Evolutionary conservation across 2,888 invertebrate species (phyloP).

Genomic region (Ophioninae sp.): DNA sequence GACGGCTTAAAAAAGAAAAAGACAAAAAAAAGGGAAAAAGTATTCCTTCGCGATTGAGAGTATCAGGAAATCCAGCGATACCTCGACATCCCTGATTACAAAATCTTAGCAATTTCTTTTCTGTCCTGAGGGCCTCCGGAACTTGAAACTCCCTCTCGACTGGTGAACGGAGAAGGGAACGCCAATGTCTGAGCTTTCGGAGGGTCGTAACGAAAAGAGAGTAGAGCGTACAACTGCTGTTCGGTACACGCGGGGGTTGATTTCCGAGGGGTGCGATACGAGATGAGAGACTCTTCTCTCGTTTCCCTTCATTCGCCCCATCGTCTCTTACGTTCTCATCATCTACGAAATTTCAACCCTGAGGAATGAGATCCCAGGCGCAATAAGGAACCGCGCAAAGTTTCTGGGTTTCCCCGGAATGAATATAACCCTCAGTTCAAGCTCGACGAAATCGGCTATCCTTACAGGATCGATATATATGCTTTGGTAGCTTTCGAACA

Average conservation of each 20-base stretch:
- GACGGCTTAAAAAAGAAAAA: not conserved
- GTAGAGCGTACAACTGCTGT: not conserved
- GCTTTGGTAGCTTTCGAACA: constrained; percentile 63
- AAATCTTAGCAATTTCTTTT: not conserved
- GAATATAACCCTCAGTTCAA: constrained; percentile 50
- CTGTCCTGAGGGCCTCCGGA: not conserved
- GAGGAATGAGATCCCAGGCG: constrained; percentile 6
- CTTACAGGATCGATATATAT: constrained; percentile 53
- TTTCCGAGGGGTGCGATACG: constrained; percentile 25
- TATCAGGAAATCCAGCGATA: not conserved
- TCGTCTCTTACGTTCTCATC: constrained; percentile 21
- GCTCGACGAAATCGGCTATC: constrained; percentile 58
- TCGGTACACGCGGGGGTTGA: not conserved
- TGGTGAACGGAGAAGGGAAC: not conserved
- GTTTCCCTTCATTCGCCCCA: constrained; percentile 26
- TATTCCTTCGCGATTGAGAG: not conserved
- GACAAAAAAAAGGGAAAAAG: too few species aligned
- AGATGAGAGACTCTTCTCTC: constrained; percentile 22
- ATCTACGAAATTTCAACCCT: constrained; percentile 11
- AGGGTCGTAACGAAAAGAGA: too few species aligned
- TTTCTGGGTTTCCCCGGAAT: constrained; percentile 51
- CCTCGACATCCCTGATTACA: not conserved
- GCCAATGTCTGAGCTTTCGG: not conserved
- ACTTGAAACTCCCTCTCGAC: not conserved
- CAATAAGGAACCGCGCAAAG: constrained; percentile 30